phyloP scores from a whole-genome alignment of 2,797 vertebrate species.

The Sphaeramia orbicularis region DNA sequence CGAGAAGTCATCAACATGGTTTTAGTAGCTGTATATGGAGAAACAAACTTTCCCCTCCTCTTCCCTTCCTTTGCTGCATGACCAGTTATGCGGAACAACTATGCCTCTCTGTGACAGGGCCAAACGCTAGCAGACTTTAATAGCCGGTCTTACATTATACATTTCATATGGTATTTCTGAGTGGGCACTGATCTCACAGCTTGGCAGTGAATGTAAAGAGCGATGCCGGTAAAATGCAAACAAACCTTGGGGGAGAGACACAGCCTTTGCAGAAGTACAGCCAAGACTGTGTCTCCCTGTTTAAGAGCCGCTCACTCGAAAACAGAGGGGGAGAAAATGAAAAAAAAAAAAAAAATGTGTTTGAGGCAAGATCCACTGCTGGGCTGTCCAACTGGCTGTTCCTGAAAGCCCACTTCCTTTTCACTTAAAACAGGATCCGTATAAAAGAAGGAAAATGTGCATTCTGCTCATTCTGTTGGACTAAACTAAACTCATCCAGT shows the following conservation, averaged over 20 bases:
- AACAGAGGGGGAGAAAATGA: conserved; percentile 13
- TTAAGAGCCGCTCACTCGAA: conserved; percentile 70
- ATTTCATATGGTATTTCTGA: conserved; percentile 84
- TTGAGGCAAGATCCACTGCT: conserved; percentile 67
- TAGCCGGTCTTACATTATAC: conserved; percentile 74
- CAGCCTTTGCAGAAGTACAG: conserved; percentile 69
- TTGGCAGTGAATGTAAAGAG: conserved; percentile 80
- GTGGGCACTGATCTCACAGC: conserved; percentile 80
- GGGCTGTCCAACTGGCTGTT: conserved; percentile 77
- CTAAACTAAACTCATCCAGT: conserved; percentile 51
- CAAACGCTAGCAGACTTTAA: conserved; percentile 73
- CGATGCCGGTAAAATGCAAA: conserved; percentile 81
- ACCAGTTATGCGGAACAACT: conserved; percentile 61
- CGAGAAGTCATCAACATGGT: conserved; percentile 62
- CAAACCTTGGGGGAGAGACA: conserved; percentile 76
- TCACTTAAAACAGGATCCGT: conserved; percentile 58
- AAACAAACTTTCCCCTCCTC: conserved; percentile 61
- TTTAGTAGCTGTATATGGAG: conserved; percentile 54
- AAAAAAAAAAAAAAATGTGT: conserved; percentile 32
- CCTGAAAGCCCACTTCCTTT: conserved; percentile 72
- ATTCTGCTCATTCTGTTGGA: conserved; percentile 66
- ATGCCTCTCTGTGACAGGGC: conserved; percentile 70
- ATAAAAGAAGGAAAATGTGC: conserved; percentile 65
- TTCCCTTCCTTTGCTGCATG: conserved; percentile 53
- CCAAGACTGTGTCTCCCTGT: conserved; percentile 79